Percentiles rank a stretch among this genome's conserved stretches.
phyloP scores from a whole-genome alignment of 2,113 vertebrate genomes.

The Cichladusa arquata region DNA sequence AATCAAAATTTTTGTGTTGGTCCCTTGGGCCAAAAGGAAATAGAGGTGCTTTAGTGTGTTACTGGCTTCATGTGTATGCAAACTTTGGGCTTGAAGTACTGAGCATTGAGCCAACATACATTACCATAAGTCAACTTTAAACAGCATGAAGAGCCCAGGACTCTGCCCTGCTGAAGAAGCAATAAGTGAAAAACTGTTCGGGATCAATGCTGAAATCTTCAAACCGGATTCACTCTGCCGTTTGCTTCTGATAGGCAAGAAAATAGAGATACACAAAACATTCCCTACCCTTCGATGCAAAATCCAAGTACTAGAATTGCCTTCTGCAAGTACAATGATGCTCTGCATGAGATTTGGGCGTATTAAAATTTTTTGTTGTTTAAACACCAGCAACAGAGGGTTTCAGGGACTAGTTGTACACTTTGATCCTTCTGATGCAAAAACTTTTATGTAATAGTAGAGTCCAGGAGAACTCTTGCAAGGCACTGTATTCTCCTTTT shows the following conservation, averaged over 20 bases:
- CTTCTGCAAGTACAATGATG: neutral
- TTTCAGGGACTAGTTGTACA: neutral
- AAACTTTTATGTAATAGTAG: neutral
- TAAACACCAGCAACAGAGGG: neutral
- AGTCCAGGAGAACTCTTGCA: neutral
- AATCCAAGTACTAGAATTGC: neutral
- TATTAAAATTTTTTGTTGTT: neutral
- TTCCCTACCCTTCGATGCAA: neutral
- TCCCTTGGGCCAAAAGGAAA: neutral
- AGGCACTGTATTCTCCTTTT: neutral
- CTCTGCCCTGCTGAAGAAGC: neutral
- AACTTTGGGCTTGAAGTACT: neutral
- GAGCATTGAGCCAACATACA: neutral
- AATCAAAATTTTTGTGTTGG: neutral
- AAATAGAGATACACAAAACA: neutral
- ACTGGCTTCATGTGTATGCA: neutral
- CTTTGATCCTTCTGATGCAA: neutral
- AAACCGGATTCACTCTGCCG: neutral
- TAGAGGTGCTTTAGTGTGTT: neutral
- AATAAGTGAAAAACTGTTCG: neutral
- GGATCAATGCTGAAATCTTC: neutral
- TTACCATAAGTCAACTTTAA: neutral
- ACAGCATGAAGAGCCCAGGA: neutral
- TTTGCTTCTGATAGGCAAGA: neutral
- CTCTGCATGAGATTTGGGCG: neutral